Evolutionary conservation across 2,113 vertebrate species (phyloP).

Genomic region (Lota lota): DNA sequence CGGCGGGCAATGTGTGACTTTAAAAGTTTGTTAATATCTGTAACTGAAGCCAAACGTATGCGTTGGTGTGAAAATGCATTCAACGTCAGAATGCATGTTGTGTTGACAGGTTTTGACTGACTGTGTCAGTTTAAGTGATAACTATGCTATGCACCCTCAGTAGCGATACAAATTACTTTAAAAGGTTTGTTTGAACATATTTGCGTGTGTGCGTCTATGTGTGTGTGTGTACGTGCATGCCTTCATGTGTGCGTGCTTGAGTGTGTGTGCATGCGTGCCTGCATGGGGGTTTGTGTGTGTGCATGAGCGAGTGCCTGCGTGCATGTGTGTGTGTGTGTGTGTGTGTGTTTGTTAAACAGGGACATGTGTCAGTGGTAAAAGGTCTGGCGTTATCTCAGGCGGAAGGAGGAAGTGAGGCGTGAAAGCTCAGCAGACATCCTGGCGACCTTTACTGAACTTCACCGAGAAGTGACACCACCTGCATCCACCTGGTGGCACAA

Average conservation of each 20-base stretch:
- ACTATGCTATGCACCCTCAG: too few relatives aligned
- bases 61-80: too few relatives aligned
- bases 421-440: constrained; percentile 59
- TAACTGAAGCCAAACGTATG: too few relatives aligned
- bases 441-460: constrained; percentile 60
- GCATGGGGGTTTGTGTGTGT: background rate
- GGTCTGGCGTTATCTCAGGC: constrained; percentile 39
- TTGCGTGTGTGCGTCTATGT: background rate
- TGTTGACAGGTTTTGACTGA: too few relatives aligned
- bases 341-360: constrained; percentile 37
- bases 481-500: background rate
- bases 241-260: background rate
- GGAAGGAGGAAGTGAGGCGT: constrained; percentile 64
- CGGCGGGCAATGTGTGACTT: too few relatives aligned
- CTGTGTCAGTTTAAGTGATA: too few relatives aligned
- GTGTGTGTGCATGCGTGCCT: background rate
- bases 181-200: too few relatives aligned
- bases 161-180: too few relatives aligned
- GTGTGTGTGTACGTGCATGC: background rate
- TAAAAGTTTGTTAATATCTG: too few relatives aligned
- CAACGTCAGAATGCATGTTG: too few relatives aligned
- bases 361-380: constrained; percentile 50
- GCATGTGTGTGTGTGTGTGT: constrained; percentile 4
- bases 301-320: background rate
- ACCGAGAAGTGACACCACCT: constrained; percentile 32